Conservation (phyloP, 1,140 invertebrate genomes). For the Psix sp. region DNA sequence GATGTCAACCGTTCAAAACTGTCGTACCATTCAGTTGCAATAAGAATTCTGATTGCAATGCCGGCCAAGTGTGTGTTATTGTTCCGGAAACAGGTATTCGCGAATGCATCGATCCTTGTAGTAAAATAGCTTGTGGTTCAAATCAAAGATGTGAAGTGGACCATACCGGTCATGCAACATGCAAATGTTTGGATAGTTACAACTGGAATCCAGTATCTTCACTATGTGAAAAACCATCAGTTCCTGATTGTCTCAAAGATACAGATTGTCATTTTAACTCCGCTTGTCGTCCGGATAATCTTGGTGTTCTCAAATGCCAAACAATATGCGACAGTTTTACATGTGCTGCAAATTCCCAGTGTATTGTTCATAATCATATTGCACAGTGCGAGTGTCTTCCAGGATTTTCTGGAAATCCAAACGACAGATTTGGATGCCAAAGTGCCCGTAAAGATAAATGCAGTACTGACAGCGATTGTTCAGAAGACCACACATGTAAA, state of each 20-base stretch:
- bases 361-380: constrained; percentile 84
- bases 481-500: constrained; percentile 87
- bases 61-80: constrained; percentile 80
- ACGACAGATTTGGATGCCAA: constrained; percentile 90
- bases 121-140: constrained; percentile 85
- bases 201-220: constrained; percentile 90
- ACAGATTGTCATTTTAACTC: constrained; percentile 83
- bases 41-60: constrained; percentile 83
- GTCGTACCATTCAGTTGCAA: constrained; percentile 79
- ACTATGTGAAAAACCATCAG: constrained; percentile 88
- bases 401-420: constrained; percentile 91
- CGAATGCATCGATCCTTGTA: constrained; percentile 87
- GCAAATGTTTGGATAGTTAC: constrained; percentile 85
- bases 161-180: constrained; percentile 81
- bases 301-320: constrained; percentile 89
- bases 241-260: constrained; percentile 87
- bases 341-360: constrained; percentile 89
- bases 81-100: constrained; percentile 79
- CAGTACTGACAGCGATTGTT: constrained; percentile 86
- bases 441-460: constrained; percentile 84
- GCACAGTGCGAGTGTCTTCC: constrained; percentile 87
- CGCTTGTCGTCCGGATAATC: constrained; percentile 87
- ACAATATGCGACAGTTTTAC: constrained; percentile 87
- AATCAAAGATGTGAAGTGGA: constrained; percentile 88
- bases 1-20: constrained; percentile 84